Evolutionary conservation across 2,888 invertebrate genomes (phyloP).

Genomic region (Rhopalosiphum nymphaeae): DNA sequence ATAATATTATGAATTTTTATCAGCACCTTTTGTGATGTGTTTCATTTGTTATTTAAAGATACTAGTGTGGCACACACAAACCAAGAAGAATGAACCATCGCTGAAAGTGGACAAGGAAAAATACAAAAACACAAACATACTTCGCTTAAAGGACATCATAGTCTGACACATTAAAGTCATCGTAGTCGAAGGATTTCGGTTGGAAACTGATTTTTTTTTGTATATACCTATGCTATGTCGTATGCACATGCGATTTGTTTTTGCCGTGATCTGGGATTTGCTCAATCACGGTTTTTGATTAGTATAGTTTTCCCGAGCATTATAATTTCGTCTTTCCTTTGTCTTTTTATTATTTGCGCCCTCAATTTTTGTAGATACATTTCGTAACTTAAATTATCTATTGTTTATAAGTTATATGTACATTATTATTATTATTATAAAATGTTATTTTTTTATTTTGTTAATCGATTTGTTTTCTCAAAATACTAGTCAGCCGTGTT

Average conservation of each 20-base stretch:
- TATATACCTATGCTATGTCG: not conserved
- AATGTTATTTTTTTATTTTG: not conserved
- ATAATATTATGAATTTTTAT: not conserved
- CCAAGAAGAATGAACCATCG: constrained; percentile 78
- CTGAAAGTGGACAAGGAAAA: constrained; percentile 74
- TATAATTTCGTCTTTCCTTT: not conserved
- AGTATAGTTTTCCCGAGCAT: not conserved
- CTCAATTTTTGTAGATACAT: not conserved
- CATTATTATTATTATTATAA: not conserved
- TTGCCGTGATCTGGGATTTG: not conserved
- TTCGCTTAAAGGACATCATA: constrained; percentile 74
- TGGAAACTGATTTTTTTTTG: not conserved
- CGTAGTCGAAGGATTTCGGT: constrained; percentile 57
- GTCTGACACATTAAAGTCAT: constrained; percentile 71
- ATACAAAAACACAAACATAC: constrained; percentile 77
- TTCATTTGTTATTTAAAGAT: constrained; percentile 71
- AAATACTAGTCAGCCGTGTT: constrained; percentile 19
- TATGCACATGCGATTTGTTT: not conserved
- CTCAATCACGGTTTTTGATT: not conserved
- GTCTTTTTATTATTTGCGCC: not conserved
- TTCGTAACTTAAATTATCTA: not conserved
- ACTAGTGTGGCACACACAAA: constrained; percentile 82
- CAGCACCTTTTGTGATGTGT: not conserved
- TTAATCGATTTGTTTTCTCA: not conserved
- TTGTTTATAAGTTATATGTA: constrained; percentile 1